These are phyloP conservation scores for Ptilodon capucinus DNA, from an alignment of 2,888 invertebrate genomes.

Conservation along the genomic window DNA sequence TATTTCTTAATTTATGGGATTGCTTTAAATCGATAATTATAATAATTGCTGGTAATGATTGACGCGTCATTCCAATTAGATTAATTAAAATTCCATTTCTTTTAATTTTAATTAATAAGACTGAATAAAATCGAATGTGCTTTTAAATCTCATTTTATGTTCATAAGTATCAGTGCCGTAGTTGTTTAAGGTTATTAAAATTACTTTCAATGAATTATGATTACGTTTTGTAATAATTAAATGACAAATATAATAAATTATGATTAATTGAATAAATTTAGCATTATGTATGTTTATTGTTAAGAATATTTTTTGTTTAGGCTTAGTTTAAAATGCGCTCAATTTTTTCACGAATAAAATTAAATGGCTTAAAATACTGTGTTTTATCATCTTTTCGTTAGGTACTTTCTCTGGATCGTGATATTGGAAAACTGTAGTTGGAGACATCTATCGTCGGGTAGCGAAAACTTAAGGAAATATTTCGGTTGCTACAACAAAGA, in stretches of 20 bases:
- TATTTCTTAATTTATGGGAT: neutral
- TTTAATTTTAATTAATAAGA: conserved; percentile 36
- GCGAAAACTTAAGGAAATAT: too few relatives aligned
- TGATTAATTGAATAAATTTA: conserved; percentile 42
- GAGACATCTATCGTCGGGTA: too few relatives aligned
- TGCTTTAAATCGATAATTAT: neutral
- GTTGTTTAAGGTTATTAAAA: conserved; percentile 11
- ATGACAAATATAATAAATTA: conserved; percentile 1
- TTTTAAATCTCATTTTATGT: conserved; percentile 39
- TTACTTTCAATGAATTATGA: too few relatives aligned
- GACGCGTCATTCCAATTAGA: conserved; percentile 30
- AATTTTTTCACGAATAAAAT: conserved; percentile 77
- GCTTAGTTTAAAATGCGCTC: conserved; percentile 72
- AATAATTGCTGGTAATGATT: conserved; percentile 16
- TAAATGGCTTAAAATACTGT: conserved; percentile 56
- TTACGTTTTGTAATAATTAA: conserved; percentile 11
- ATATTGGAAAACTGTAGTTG: too few relatives aligned
- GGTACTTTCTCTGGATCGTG: too few relatives aligned
- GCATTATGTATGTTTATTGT: conserved; percentile 39
- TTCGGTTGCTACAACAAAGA: too few relatives aligned
- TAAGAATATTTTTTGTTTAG: conserved; percentile 54
- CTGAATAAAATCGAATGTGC: conserved; percentile 36
- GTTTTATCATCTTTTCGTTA: conserved; percentile 18
- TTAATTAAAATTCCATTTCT: conserved; percentile 33
- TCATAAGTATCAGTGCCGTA: conserved; percentile 7